These are phyloP conservation scores for Athalia circularis DNA, from an alignment of 2,888 invertebrate species.

Conservation along the genomic window DNA sequence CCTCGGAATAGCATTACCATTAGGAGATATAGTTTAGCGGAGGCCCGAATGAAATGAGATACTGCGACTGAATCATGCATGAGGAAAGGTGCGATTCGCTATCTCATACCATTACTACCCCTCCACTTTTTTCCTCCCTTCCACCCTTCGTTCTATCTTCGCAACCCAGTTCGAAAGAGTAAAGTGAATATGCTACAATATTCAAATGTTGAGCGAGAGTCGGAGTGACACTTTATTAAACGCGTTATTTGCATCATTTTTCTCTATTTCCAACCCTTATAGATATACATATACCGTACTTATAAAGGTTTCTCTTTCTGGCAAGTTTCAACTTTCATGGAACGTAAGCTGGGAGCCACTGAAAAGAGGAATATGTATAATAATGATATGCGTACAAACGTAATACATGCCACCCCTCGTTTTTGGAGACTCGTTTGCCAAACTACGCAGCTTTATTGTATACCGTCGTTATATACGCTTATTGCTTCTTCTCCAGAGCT, in stretches of 20 bases:
- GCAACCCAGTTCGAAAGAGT: constrained; percentile 57
- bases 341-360: constrained; percentile 1
- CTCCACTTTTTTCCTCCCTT: constrained; percentile 36
- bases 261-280: constrained; percentile 50
- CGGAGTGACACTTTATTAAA: constrained; percentile 71
- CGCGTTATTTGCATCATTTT: constrained; percentile 67
- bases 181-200: constrained; percentile 73
- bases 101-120: constrained; percentile 55
- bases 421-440: not conserved
- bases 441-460: constrained; percentile 10
- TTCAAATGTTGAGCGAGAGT: constrained; percentile 66
- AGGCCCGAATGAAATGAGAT: constrained; percentile 73
- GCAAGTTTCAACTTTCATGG: constrained; percentile 25
- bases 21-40: constrained; percentile 73
- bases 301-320: constrained; percentile 22
- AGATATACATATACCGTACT: not conserved
- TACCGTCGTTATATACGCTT: constrained; percentile 32
- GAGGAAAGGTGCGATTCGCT: constrained; percentile 70
- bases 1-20: constrained; percentile 73
- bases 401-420: constrained; percentile 1
- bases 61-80: constrained; percentile 74
- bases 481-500: not conserved
- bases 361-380: not conserved
- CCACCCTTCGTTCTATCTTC: constrained; percentile 40
- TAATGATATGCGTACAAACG: constrained; percentile 33